Evolutionary conservation across 2,888 invertebrate species (phyloP).

Genomic region (Aspidapion aeneum): DNA sequence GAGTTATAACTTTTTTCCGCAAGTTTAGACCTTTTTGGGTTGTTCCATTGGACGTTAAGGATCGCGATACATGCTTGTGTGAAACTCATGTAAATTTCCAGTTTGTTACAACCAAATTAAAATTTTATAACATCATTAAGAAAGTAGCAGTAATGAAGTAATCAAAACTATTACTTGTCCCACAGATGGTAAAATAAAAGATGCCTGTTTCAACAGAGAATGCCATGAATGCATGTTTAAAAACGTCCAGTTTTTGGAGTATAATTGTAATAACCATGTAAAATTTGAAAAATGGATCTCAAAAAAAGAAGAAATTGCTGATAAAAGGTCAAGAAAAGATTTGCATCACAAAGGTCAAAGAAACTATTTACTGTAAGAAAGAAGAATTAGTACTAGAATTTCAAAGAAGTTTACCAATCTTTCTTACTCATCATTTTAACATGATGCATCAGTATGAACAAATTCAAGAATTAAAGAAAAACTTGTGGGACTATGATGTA

Average conservation of each 20-base stretch:
- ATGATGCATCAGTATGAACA: not conserved
- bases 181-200: slow-evolving; percentile 8
- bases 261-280: slow-evolving; percentile 8
- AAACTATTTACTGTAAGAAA: not conserved
- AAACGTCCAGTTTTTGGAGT: not conserved
- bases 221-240: slow-evolving; percentile 6
- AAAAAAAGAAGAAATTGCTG: not conserved
- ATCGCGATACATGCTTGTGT: slow-evolving; percentile 16
- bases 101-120: slow-evolving; percentile 8
- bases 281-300: slow-evolving; percentile 4
- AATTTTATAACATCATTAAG: slow-evolving; percentile 4
- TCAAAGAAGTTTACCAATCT: not conserved
- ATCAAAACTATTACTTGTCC: not conserved
- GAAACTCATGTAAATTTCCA: slow-evolving; percentile 7
- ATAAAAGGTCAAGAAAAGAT: too few relatives aligned
- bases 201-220: slow-evolving; percentile 15
- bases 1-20: slow-evolving; percentile 15
- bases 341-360: not conserved
- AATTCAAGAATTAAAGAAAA: not conserved
- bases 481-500: not conserved
- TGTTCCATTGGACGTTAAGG: not conserved
- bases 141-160: not conserved
- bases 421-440: not conserved
- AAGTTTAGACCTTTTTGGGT: slow-evolving; percentile 18
- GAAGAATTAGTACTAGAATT: not conserved